Conservation (phyloP, 2,113 vertebrate species). For the Nothocercus julius region DNA sequence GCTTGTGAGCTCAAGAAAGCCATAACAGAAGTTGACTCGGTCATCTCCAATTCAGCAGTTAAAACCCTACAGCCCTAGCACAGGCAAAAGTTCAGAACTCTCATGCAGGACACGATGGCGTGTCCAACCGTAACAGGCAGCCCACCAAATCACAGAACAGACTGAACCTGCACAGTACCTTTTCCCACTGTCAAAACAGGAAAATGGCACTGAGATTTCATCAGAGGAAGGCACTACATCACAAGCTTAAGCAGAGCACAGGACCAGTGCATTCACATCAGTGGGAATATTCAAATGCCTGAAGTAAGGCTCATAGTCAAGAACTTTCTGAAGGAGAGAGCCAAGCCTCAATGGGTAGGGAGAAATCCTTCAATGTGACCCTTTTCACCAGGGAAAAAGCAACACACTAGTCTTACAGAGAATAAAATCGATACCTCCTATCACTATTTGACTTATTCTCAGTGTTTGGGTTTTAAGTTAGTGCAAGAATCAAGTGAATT, state of each 20-base stretch:
- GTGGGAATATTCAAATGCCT: not conserved
- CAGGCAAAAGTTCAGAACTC: not conserved
- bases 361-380: not conserved
- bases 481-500: not conserved
- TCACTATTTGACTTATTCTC: not conserved
- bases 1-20: not conserved
- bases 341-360: not conserved
- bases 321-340: not conserved
- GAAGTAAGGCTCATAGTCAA: fast-evolving
- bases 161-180: not conserved
- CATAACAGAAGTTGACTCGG: not conserved
- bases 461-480: not conserved
- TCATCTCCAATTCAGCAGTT: not conserved
- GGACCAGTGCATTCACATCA: not conserved
- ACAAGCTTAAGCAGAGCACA: fast-evolving
- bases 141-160: not conserved
- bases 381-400: not conserved
- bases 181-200: not conserved
- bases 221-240: not conserved
- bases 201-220: not conserved
- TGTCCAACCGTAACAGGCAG: not conserved
- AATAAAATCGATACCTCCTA: not conserved
- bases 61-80: not conserved
- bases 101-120: fast-evolving
- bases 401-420: not conserved